These are phyloP conservation scores for Urocyon cinereoargenteus DNA, from an alignment of 2,797 vertebrate species.

Conservation along the genomic window DNA sequence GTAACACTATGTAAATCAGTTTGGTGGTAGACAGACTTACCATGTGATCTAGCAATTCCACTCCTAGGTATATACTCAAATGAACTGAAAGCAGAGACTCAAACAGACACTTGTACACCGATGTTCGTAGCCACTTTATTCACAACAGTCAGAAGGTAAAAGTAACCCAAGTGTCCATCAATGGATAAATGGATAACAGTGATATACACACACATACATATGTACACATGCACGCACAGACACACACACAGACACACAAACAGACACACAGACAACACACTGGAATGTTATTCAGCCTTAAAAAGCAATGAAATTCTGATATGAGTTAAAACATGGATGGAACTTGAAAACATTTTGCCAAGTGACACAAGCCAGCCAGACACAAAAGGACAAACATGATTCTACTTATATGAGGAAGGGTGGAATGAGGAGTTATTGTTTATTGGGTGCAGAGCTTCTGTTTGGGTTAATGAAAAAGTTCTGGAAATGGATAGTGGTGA, in stretches of 20 bases:
- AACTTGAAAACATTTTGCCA: background rate
- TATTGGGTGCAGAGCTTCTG: background rate
- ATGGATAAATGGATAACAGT: background rate
- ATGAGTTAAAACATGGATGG: background rate
- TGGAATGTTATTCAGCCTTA: background rate
- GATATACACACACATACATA: too few species aligned
- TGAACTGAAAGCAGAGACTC: background rate
- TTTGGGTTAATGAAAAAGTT: background rate
- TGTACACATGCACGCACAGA: too few species aligned
- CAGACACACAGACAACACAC: background rate
- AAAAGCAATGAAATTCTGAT: background rate
- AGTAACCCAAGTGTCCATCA: background rate
- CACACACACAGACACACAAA: too few species aligned
- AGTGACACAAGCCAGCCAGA: slow-evolving; percentile 4
- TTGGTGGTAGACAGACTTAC: background rate
- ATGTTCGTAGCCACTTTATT: background rate
- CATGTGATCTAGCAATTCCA: background rate
- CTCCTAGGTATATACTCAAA: background rate
- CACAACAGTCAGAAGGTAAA: background rate
- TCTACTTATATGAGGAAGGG: background rate
- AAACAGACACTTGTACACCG: background rate
- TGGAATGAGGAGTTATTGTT: background rate
- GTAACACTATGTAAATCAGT: background rate
- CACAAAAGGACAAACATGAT: background rate
- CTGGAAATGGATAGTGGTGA: background rate